phyloP scores from a whole-genome alignment of 2,888 invertebrate genomes.

The Microdon myrmicae region DNA sequence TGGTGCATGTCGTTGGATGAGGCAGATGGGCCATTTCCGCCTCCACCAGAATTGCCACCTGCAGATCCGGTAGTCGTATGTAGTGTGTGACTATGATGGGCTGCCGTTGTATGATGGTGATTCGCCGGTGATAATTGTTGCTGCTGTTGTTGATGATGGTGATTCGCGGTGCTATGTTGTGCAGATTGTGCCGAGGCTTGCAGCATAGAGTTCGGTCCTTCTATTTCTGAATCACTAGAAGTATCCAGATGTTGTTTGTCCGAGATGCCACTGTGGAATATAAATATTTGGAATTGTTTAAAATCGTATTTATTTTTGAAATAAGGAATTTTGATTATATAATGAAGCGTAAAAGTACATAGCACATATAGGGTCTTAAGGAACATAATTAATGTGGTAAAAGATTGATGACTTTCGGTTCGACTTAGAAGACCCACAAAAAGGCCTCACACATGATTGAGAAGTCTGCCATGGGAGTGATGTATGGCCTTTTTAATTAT shows the following conservation, averaged over 20 bases:
- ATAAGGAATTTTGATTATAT: too few species aligned
- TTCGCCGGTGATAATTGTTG: constrained; percentile 57
- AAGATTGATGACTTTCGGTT: too few species aligned
- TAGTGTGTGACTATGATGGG: constrained; percentile 56
- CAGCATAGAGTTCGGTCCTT: constrained; percentile 61
- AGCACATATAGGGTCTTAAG: too few species aligned
- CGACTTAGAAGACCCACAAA: too few species aligned
- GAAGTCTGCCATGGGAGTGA: too few species aligned
- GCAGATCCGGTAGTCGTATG: constrained; percentile 50
- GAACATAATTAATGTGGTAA: too few species aligned
- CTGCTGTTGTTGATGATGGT: constrained; percentile 57
- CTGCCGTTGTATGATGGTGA: constrained; percentile 55
- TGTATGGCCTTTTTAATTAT: too few species aligned
- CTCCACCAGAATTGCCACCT: constrained; percentile 21
- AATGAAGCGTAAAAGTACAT: too few species aligned
- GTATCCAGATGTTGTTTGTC: constrained; percentile 68
- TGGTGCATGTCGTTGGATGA: constrained; percentile 52
- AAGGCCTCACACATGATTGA: too few species aligned
- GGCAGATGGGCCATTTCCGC: constrained; percentile 28
- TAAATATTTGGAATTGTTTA: too few species aligned
- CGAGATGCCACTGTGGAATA: constrained; percentile 63
- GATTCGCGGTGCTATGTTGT: constrained; percentile 54
- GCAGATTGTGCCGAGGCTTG: constrained; percentile 57
- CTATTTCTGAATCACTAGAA: constrained; percentile 68
- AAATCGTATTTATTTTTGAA: too few species aligned